Evolutionary conservation across 2,113 vertebrate genomes (phyloP).

Genomic region (Ptilonorhynchus violaceus): DNA sequence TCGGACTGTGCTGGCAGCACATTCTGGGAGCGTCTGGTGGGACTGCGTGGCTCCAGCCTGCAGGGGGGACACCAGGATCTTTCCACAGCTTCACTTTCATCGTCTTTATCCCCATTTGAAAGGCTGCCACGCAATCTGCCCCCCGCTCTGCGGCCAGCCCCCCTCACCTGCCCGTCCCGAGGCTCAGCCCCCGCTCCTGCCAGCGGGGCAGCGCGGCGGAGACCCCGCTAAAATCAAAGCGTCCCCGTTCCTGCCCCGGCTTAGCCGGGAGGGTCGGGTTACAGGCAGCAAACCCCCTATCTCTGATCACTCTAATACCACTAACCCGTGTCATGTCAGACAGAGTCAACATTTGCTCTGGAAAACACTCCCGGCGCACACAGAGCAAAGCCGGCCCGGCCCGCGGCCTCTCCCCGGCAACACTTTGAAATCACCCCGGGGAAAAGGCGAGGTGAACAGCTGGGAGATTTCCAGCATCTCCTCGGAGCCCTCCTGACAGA

Average conservation of each 20-base stretch:
- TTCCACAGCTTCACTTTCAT: not conserved
- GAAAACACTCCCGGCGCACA: constrained; percentile 38
- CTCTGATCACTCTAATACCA: constrained; percentile 75
- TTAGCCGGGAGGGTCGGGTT: constrained; percentile 61
- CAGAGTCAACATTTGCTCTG: constrained; percentile 67
- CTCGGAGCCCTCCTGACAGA: constrained; percentile 27
- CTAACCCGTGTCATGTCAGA: constrained; percentile 63
- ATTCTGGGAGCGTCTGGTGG: not conserved
- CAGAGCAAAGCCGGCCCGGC: constrained; percentile 3
- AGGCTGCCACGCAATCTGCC: not conserved
- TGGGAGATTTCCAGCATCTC: constrained; percentile 56
- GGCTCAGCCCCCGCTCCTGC: not conserved
- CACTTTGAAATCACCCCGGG: constrained; percentile 14
- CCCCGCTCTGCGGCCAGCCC: not conserved
- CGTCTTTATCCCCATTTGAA: not conserved
- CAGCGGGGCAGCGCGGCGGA: not conserved
- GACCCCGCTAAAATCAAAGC: constrained; percentile 5
- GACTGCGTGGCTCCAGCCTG: not conserved
- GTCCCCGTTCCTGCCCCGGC: not conserved
- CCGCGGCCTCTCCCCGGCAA: not conserved
- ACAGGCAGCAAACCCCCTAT: constrained; percentile 50
- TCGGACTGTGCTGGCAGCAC: not conserved
- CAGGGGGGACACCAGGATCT: not conserved
- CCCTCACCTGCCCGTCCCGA: not conserved
- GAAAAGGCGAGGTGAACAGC: constrained; percentile 42